Evolutionary conservation across 2,888 invertebrate genomes (phyloP).

Genomic region (Hofmannophila pseudospretella): DNA sequence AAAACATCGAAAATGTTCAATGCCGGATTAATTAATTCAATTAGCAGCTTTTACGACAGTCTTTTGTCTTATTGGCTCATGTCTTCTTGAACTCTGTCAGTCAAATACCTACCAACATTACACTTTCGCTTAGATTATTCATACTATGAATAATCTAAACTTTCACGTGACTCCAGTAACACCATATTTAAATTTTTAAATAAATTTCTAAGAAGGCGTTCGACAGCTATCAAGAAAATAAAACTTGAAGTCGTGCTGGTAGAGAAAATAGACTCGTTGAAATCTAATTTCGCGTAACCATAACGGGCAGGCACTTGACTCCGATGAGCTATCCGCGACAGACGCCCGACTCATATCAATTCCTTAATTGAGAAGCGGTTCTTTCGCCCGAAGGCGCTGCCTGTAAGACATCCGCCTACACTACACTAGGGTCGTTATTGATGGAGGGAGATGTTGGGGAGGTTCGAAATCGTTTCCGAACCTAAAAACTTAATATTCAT

Average conservation of each 20-base stretch:
- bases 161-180: too few relatives aligned
- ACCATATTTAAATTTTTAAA: too few relatives aligned
- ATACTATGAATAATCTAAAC: too few relatives aligned
- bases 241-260: slow-evolving; percentile 50
- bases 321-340: slow-evolving; percentile 73
- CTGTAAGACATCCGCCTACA: slow-evolving; percentile 32
- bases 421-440: not conserved
- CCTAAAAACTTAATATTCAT: too few relatives aligned
- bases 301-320: slow-evolving; percentile 67
- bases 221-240: slow-evolving; percentile 57
- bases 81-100: too few relatives aligned
- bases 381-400: slow-evolving; percentile 47
- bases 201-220: slow-evolving; percentile 22
- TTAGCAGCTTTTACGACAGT: too few relatives aligned
- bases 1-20: too few relatives aligned
- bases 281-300: slow-evolving; percentile 78
- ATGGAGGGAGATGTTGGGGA: not conserved
- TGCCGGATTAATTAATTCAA: too few relatives aligned
- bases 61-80: too few relatives aligned
- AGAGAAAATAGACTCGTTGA: slow-evolving; percentile 73
- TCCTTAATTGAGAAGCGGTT: slow-evolving; percentile 65
- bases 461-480: too few relatives aligned
- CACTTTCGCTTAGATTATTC: too few relatives aligned
- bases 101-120: too few relatives aligned
- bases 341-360: slow-evolving; percentile 71